Evolutionary conservation across 2,888 invertebrate species (phyloP).

Genomic region (Nasonia oneida): DNA sequence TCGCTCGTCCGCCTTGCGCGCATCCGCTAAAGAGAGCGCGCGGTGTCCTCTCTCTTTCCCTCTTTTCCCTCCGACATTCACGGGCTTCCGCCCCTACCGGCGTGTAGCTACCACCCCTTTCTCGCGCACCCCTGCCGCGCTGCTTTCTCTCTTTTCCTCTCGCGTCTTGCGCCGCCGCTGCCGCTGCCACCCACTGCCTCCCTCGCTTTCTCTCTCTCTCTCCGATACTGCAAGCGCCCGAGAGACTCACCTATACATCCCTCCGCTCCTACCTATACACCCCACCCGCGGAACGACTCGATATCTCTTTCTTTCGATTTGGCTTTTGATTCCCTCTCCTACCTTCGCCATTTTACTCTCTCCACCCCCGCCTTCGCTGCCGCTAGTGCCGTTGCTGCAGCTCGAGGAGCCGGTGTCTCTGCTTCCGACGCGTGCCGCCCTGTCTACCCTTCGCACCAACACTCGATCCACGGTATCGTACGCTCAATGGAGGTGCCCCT

Average conservation of each 20-base stretch:
- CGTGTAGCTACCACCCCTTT: constrained; percentile 69
- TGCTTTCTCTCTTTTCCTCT: constrained; percentile 66
- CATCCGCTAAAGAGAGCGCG: constrained; percentile 63
- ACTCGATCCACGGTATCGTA: neutral
- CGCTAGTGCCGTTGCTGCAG: constrained; percentile 27
- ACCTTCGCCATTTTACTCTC: constrained; percentile 63
- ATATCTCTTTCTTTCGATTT: constrained; percentile 65
- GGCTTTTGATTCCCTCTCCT: constrained; percentile 64
- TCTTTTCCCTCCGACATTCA: constrained; percentile 77
- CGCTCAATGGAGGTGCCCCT: neutral
- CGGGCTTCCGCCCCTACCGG: constrained; percentile 74
- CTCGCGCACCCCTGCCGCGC: constrained; percentile 66
- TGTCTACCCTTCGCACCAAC: neutral
- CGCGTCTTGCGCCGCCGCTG: constrained; percentile 60
- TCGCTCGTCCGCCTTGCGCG: constrained; percentile 63
- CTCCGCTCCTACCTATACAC: constrained; percentile 47
- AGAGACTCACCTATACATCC: constrained; percentile 62
- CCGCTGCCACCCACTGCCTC: constrained; percentile 34
- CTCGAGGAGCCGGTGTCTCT: neutral
- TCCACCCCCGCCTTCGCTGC: constrained; percentile 62
- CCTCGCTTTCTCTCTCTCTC: constrained; percentile 40
- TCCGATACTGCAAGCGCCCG: constrained; percentile 43
- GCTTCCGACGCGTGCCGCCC: neutral
- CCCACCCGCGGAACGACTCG: constrained; percentile 60
- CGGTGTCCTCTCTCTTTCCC: constrained; percentile 71